Evolutionary conservation across 2,113 vertebrate genomes (phyloP), one percentile per base, ranked within the genome.

Genomic region (Chlorodrepanis virens): DNA sequence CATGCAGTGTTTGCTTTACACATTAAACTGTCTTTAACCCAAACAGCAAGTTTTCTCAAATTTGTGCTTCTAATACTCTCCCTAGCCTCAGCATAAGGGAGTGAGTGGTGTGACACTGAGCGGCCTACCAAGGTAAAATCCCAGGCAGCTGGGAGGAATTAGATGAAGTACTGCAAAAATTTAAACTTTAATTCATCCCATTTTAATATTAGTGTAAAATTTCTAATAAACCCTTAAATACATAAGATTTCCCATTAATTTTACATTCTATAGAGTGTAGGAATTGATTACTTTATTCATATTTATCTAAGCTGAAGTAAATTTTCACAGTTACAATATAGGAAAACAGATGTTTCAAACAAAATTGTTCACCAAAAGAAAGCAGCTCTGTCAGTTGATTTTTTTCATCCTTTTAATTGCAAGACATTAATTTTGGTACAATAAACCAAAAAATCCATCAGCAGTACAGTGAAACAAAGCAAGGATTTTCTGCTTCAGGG

Each of bases 1-100:
- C 44, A 23, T 13, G 12, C 14, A 63, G 16, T 0, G 0, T 27
- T 80, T 80, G 12, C 18, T 57, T 64, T 57, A 8, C 0, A 2
- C 11, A 23, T 44, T 37, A 50, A 42, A 65, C 3, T 50, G 1
- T 42, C 42, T 16, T 56, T 18, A 13, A 7, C 31, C 57, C 12
- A 27, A 72, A 31, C 8, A 14, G 50, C 35, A 50, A 23, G 2
- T 65, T 50, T 57, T 83, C 8, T 44, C 31, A 44, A 9, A 29
- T 49, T 49, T 59, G 3, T 8, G 8, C 7, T 50, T 82, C 76
- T 74, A 31, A 44, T 44, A 29, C 21, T 64, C 15, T 64, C 25
- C 6, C 12, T 35, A 35, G 0, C 17, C 37, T 65, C 45, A 60
- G 1, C 6, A 6, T 4, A 25, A 23, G 23, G 27, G 31, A 75